phyloP scores from a whole-genome alignment of 2,888 invertebrate species.

The Lasioglossum leucozonium region DNA sequence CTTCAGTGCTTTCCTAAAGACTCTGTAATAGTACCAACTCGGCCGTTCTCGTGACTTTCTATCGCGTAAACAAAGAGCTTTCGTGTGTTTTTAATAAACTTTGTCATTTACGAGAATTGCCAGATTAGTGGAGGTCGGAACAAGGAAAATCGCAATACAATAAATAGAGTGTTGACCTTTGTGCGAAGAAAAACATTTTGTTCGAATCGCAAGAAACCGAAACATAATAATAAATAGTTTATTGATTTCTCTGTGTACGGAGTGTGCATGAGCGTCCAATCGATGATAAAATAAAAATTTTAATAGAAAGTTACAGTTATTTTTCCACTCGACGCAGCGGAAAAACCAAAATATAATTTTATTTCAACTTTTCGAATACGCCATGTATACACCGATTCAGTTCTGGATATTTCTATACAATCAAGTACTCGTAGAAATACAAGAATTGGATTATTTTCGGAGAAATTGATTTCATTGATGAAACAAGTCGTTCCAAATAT shows the following conservation, averaged over 20 bases:
- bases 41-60: not conserved
- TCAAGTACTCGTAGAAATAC: not conserved
- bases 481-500: not conserved
- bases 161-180: not conserved
- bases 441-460: not conserved
- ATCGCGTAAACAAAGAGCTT: not conserved
- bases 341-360: not conserved
- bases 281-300: not conserved
- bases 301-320: not conserved
- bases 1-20: constrained; percentile 2
- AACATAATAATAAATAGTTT: not conserved
- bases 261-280: not conserved
- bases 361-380: not conserved
- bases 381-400: not conserved
- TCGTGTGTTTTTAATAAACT: not conserved
- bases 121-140: not conserved
- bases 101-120: not conserved
- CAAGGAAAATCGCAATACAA: not conserved
- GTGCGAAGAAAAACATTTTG: not conserved
- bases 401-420: not conserved
- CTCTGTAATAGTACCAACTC: constrained; percentile 8
- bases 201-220: not conserved
- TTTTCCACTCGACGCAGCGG: not conserved
- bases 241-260: not conserved
- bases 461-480: not conserved